Conservation (phyloP, 1,140 invertebrate genomes). For the Matsumurasca onukii region DNA sequence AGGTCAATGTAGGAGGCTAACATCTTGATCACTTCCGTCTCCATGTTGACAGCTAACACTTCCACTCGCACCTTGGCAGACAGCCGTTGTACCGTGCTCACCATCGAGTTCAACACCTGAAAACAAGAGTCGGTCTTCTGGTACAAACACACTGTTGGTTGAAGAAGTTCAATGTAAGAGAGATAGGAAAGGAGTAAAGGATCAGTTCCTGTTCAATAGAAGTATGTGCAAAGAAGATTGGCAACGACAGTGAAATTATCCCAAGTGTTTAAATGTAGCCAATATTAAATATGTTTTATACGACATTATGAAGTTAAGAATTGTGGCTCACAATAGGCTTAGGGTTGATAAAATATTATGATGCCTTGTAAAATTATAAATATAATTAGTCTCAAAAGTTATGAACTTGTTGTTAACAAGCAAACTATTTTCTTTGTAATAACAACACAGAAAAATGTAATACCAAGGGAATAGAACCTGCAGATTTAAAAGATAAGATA, state of each 20-base stretch:
- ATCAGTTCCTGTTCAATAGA: too few relatives aligned
- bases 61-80: conserved; percentile 50
- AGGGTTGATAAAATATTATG: not conserved
- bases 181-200: too few relatives aligned
- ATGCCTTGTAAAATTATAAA: not conserved
- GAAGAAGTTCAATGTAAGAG: not conserved
- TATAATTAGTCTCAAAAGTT: not conserved
- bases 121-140: too few relatives aligned
- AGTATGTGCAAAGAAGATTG: not conserved
- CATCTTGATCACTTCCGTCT: conserved; percentile 46
- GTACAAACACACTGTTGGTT: too few relatives aligned
- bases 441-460: too few relatives aligned
- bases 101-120: conserved; percentile 50
- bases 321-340: too few relatives aligned
- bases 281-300: not conserved
- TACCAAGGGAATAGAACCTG: too few relatives aligned
- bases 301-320: not conserved
- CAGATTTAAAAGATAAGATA: not conserved
- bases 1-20: conserved; percentile 49
- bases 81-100: conserved; percentile 48
- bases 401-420: not conserved
- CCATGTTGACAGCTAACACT: conserved; percentile 51
- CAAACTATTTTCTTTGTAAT: not conserved
- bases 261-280: not conserved
- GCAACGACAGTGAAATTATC: not conserved